phyloP scores from a whole-genome alignment of 2,888 invertebrate genomes.

The Formica aserva region DNA sequence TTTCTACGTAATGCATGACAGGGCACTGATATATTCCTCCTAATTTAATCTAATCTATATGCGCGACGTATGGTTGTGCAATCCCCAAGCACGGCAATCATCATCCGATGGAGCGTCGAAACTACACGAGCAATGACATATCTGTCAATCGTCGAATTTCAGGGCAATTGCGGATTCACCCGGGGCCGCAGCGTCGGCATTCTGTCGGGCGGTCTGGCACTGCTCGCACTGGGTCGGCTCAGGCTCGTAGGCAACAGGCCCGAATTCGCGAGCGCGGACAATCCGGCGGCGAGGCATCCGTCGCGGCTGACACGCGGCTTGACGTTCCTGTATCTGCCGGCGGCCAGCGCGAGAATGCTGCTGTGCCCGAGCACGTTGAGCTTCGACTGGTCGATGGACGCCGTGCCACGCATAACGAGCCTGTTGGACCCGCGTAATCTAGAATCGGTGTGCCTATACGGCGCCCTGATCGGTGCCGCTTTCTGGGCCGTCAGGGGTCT shows the following conservation, averaged over 20 bases:
- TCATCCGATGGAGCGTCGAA: not conserved
- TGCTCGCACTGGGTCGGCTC: constrained; percentile 92
- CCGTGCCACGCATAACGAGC: constrained; percentile 94
- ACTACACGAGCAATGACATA: constrained; percentile 23
- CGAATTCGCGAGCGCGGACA: constrained; percentile 97
- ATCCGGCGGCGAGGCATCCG: constrained; percentile 96
- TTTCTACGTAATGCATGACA: not conserved
- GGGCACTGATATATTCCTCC: not conserved
- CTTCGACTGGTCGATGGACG: constrained; percentile 99
- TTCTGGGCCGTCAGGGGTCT: constrained; percentile 79
- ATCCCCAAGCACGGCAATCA: not conserved
- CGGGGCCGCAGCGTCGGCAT: constrained; percentile 91
- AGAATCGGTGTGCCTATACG: constrained; percentile 92
- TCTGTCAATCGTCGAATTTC: constrained; percentile 52
- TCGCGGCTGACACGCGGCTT: constrained; percentile 93
- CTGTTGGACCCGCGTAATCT: constrained; percentile 93
- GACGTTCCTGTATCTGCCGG: constrained; percentile 97
- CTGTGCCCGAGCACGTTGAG: constrained; percentile 95
- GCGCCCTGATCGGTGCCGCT: constrained; percentile 81
- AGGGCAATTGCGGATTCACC: constrained; percentile 76
- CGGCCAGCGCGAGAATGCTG: constrained; percentile 95
- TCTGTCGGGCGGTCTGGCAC: constrained; percentile 89
- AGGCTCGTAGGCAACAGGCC: constrained; percentile 92
- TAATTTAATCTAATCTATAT: not conserved
- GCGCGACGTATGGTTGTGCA: not conserved